phyloP scores from a whole-genome alignment of 2,888 invertebrate genomes.

The Arrhopalites spinosus region DNA sequence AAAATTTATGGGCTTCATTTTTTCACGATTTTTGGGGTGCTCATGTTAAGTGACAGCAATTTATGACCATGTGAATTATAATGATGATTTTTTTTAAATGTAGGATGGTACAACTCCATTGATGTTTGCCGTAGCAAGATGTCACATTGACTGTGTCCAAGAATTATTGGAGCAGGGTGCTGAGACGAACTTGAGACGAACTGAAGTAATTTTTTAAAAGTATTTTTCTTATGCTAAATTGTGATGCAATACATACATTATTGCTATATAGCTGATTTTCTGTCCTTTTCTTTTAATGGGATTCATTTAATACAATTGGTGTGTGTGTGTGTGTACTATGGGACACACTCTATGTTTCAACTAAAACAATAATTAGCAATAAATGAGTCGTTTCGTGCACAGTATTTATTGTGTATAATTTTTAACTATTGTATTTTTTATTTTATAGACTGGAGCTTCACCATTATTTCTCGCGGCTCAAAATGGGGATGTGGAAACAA shows the following conservation, averaged over 20 bases:
- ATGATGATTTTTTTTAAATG: conserved; percentile 15
- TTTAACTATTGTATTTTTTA: neutral
- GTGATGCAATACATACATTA: neutral
- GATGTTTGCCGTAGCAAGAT: conserved; percentile 88
- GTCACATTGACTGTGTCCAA: conserved; percentile 82
- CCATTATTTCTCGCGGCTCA: conserved; percentile 94
- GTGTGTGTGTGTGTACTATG: neutral
- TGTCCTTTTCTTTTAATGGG: neutral
- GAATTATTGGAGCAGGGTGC: conserved; percentile 90
- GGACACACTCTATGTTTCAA: neutral
- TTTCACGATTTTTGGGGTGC: too few species aligned
- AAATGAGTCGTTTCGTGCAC: neutral
- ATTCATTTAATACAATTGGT: neutral
- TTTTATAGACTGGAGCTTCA: conserved; percentile 81
- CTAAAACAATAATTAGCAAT: neutral
- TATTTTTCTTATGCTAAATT: too few species aligned
- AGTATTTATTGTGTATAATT: neutral
- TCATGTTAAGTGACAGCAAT: too few species aligned
- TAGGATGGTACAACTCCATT: conserved; percentile 94
- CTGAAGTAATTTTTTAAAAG: conserved; percentile 60
- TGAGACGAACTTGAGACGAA: conserved; percentile 80
- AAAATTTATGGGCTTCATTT: neutral
- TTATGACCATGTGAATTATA: too few species aligned
- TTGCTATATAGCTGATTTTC: neutral
- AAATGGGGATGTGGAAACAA: conserved; percentile 85